phyloP scores from a whole-genome alignment of 2,113 vertebrate species.

The Calonectris borealis region DNA sequence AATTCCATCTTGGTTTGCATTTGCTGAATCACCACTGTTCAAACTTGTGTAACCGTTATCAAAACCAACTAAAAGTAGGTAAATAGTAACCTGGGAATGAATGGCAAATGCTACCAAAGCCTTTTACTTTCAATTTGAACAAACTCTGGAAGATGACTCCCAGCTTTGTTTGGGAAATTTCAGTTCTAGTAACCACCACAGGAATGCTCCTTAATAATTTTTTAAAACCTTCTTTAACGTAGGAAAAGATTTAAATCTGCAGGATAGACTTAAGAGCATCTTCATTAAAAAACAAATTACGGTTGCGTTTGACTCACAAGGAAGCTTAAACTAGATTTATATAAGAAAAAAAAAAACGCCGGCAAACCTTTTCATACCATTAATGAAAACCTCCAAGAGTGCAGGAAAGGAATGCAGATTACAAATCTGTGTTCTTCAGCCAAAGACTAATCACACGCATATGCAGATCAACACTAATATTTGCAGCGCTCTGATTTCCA shows the following conservation, averaged over 20 bases:
- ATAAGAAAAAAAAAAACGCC: background rate
- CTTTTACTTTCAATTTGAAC: background rate
- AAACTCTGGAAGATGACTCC: background rate
- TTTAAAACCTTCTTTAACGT: background rate
- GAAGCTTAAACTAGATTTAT: background rate
- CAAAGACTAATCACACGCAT: background rate
- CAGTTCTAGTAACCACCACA: background rate
- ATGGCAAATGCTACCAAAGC: background rate
- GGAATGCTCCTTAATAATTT: background rate
- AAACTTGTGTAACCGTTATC: background rate
- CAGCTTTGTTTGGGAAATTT: background rate
- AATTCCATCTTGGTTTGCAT: background rate
- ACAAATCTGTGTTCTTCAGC: background rate
- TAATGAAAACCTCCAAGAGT: background rate
- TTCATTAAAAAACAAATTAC: background rate
- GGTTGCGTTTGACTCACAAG: background rate
- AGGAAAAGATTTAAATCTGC: background rate
- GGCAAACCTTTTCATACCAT: background rate
- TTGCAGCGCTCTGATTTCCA: background rate
- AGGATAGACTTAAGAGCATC: background rate
- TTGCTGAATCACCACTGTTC: background rate
- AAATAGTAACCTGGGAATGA: background rate
- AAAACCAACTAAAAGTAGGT: background rate
- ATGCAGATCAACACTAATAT: background rate
- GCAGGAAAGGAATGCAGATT: background rate